phyloP scores from a whole-genome alignment of 2,797 vertebrate species.

The Pangasius djambal region DNA sequence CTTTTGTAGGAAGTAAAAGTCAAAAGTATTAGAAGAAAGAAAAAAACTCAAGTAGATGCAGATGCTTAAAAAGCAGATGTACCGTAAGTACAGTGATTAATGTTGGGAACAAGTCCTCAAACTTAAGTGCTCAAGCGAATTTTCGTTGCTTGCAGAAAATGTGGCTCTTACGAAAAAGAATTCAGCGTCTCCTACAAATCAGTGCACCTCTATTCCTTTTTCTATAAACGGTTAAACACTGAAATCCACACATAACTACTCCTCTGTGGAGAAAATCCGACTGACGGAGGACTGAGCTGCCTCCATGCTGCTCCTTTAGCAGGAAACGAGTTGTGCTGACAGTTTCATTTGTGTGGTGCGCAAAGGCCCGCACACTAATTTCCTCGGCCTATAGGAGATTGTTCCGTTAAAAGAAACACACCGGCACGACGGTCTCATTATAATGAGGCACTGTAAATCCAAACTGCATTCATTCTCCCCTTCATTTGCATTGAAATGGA shows the following conservation, averaged over 20 bases:
- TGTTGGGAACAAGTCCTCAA: not conserved
- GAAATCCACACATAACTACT: constrained; percentile 21
- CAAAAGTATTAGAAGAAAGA: not conserved
- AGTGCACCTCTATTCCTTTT: not conserved
- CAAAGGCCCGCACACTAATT: constrained; percentile 71
- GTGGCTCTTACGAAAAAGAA: not conserved
- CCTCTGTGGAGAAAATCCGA: constrained; percentile 6
- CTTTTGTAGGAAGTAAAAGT: not conserved
- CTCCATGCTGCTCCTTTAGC: constrained; percentile 46
- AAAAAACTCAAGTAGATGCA: not conserved
- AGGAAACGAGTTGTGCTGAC: constrained; percentile 67
- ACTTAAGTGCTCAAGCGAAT: not conserved
- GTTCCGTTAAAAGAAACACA: constrained; percentile 70
- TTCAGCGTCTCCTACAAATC: constrained; percentile 6
- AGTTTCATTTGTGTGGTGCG: constrained; percentile 72
- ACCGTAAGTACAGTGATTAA: not conserved
- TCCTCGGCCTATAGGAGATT: constrained; percentile 63
- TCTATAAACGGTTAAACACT: not conserved
- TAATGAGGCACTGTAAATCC: constrained; percentile 69
- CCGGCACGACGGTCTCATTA: constrained; percentile 60
- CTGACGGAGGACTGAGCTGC: constrained; percentile 23
- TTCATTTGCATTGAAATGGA: constrained; percentile 75
- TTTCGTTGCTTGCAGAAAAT: not conserved
- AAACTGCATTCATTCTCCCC: constrained; percentile 62
- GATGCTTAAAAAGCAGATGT: not conserved